These are phyloP conservation scores for Acleris literana DNA, from an alignment of 2,888 invertebrate species.

Conservation along the genomic window DNA sequence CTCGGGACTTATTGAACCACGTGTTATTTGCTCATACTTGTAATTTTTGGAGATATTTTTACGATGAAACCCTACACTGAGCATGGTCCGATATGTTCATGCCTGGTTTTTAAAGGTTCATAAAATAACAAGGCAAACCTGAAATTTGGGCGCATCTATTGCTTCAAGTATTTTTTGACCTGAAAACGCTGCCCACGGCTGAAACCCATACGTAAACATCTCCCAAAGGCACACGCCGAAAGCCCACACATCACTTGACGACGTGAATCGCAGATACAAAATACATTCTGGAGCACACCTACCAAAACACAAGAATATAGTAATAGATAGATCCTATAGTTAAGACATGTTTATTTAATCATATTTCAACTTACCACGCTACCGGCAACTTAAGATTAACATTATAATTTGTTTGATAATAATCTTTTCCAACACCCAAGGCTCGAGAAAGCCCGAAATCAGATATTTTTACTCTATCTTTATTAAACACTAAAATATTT, in stretches of 20 bases:
- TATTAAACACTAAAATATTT: slow-evolving; percentile 98
- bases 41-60: too few relatives aligned
- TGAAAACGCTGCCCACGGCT: slow-evolving; percentile 98
- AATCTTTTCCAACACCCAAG: slow-evolving; percentile 98
- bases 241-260: slow-evolving; percentile 99
- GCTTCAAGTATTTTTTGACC: slow-evolving; percentile 97
- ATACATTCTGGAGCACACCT: slow-evolving; percentile 99
- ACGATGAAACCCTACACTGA: too few relatives aligned
- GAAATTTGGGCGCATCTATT: slow-evolving; percentile 95
- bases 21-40: too few relatives aligned
- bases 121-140: slow-evolving; percentile 67
- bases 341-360: background rate
- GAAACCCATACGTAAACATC: slow-evolving; percentile 99
- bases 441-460: slow-evolving; percentile 98
- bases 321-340: background rate
- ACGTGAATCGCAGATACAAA: slow-evolving; percentile 96
- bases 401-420: slow-evolving; percentile 99
- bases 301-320: slow-evolving; percentile 10
- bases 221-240: slow-evolving; percentile 99
- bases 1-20: too few relatives aligned
- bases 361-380: slow-evolving; percentile 90
- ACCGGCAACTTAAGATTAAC: slow-evolving; percentile 98
- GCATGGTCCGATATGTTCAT: too few relatives aligned
- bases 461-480: slow-evolving; percentile 98
- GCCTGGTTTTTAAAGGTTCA: background rate